A percentile compares a stretch with the other conserved stretches of the same genome.
These are phyloP conservation scores for Macquaria australasica DNA, from an alignment of 2,113 vertebrate species.

Conservation along the genomic window DNA sequence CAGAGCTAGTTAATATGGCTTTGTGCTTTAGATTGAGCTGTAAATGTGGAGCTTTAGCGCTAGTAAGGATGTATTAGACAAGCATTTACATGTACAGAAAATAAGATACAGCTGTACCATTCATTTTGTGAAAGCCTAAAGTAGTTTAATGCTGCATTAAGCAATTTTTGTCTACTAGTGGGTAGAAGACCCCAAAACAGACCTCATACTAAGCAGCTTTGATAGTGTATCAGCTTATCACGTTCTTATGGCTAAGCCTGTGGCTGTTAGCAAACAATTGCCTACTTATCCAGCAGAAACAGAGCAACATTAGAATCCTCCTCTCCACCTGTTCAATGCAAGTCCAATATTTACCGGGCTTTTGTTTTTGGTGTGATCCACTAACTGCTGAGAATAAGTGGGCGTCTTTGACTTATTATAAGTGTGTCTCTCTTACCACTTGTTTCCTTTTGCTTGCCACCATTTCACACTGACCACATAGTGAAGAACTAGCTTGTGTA, in stretches of 20 bases:
- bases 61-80: slow-evolving; percentile 44
- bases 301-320: background rate
- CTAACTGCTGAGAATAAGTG: background rate
- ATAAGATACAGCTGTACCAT: slow-evolving; percentile 46
- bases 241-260: slow-evolving; percentile 3
- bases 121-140: slow-evolving; percentile 51
- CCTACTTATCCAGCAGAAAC: slow-evolving; percentile 35
- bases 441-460: background rate
- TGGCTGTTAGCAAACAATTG: slow-evolving; percentile 27
- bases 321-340: background rate
- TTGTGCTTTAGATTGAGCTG: slow-evolving; percentile 58
- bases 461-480: background rate
- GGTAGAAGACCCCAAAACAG: slow-evolving; percentile 8
- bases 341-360: slow-evolving; percentile 14
- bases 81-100: slow-evolving; percentile 46
- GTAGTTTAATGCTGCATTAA: slow-evolving; percentile 53
- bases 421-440: background rate
- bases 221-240: slow-evolving; percentile 13
- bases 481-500: background rate
- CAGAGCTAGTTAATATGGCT: slow-evolving; percentile 55
- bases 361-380: background rate
- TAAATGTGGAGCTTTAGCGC: slow-evolving; percentile 56
- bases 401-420: background rate
- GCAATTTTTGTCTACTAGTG: slow-evolving; percentile 1
- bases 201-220: slow-evolving; percentile 9